Evolutionary conservation across 2,113 vertebrate genomes (phyloP), one percentile per base, ranked within the genome.

Genomic region (Calyptomena viridis): DNA sequence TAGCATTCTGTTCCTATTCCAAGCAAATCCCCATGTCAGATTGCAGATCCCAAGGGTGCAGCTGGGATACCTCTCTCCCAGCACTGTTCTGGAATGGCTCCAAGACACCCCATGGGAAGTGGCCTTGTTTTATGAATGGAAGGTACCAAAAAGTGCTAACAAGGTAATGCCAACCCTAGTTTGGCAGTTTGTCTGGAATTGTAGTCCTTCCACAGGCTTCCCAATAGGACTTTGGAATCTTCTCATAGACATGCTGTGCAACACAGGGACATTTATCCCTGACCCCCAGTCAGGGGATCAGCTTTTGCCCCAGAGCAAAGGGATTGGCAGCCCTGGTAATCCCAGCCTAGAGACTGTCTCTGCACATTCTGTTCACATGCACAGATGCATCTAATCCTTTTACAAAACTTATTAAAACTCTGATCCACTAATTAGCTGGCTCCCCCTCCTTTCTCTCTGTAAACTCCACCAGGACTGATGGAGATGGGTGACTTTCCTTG

Each of bases 321-420:
- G 90, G 79, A 75, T 60, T 96, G 88, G 85, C 90, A 96, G 73
- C 64, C 73, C 22, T 24, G 27, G 5, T 93, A 95, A 97, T 96
- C 95, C 93, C 80, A 84, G 86, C 86, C 95, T 50, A 8, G 94
- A 75, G 93, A 68, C 73, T 93, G 93, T 82, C 94, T 92, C 94
- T 87, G 80, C 76, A 27, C 69, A 92, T 96, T 96, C 90, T 42
- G 88, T 71, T 93, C 89, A 49, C 67, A 56, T 2, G 83, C 83
- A 75, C 50, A 84, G 92, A 97, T 86, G 90, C 49, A 68, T 53
- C 90, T 96, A 96, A 97, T 96, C 95, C 94, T 79, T 95, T 96
- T 95, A 95, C 85, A 82, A 87, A 95, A 95, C 89, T 94, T 87
- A 93, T 75, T 96, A 95, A 92, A 96, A 53, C 80, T 68, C 80